phyloP scores from a whole-genome alignment of 2,797 vertebrate species.

The Okamejei kenojei region DNA sequence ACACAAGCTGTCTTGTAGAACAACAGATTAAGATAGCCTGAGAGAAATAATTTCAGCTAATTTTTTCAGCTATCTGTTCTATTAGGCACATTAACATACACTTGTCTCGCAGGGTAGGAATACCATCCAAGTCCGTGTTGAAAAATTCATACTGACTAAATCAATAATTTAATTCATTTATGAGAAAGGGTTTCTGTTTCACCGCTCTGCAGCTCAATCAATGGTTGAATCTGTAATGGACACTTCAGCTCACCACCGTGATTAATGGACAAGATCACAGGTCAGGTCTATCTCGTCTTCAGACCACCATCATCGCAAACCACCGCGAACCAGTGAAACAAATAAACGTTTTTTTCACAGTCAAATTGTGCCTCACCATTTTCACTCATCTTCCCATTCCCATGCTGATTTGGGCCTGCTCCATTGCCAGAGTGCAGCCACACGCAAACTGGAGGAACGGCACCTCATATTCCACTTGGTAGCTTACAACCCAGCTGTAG shows the following conservation, averaged over 20 bases:
- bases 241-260: background rate
- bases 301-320: background rate
- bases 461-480: too few relatives aligned
- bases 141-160: constrained; percentile 4
- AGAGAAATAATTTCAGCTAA: constrained; percentile 18
- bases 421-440: too few relatives aligned
- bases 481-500: too few relatives aligned
- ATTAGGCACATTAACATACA: background rate
- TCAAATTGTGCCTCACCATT: too few relatives aligned
- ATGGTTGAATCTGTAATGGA: background rate
- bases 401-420: too few relatives aligned
- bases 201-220: too few relatives aligned
- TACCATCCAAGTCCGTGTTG: background rate
- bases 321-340: background rate
- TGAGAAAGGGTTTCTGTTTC: background rate
- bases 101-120: background rate
- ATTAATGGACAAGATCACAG: background rate
- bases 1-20: background rate
- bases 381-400: too few relatives aligned
- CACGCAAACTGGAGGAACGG: too few relatives aligned
- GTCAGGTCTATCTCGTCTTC: background rate
- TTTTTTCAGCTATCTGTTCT: background rate
- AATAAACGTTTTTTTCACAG: background rate
- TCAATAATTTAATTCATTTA: background rate
- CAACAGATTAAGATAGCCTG: background rate